These are phyloP conservation scores for Dromaius novaehollandiae DNA, from an alignment of 2,113 vertebrate species.

Conservation along the genomic window DNA sequence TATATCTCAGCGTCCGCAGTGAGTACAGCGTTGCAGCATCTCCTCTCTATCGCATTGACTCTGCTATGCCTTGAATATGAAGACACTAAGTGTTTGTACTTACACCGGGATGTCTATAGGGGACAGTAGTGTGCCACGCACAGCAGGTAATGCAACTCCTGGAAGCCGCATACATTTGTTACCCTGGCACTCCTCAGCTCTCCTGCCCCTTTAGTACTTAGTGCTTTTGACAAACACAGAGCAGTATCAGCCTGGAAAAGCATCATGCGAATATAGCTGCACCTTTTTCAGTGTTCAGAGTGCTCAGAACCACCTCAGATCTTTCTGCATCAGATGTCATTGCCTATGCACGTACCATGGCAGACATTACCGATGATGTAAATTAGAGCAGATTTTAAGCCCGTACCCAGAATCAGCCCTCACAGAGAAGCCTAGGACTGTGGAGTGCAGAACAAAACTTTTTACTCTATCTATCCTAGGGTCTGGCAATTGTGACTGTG, in stretches of 20 bases:
- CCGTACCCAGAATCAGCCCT: background rate
- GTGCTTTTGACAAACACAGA: background rate
- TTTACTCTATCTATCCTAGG: background rate
- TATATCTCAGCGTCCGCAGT: background rate
- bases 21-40: background rate
- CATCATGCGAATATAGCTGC: background rate
- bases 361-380: background rate
- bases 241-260: background rate
- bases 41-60: background rate
- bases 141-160: background rate
- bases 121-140: background rate
- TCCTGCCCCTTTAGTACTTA: background rate
- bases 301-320: background rate
- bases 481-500: background rate
- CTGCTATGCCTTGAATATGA: background rate
- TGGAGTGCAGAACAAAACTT: background rate
- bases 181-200: background rate
- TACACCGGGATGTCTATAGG: accelerated
- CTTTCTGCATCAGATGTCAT: background rate
- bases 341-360: background rate
- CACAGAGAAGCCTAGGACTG: background rate
- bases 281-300: background rate
- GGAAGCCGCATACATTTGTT: background rate
- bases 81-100: background rate
- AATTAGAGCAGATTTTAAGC: background rate